A percentile compares a stretch with the other conserved stretches of the same genome.
Conservation (phyloP, 2,888 invertebrate species). For the Deilephila porcellus region DNA sequence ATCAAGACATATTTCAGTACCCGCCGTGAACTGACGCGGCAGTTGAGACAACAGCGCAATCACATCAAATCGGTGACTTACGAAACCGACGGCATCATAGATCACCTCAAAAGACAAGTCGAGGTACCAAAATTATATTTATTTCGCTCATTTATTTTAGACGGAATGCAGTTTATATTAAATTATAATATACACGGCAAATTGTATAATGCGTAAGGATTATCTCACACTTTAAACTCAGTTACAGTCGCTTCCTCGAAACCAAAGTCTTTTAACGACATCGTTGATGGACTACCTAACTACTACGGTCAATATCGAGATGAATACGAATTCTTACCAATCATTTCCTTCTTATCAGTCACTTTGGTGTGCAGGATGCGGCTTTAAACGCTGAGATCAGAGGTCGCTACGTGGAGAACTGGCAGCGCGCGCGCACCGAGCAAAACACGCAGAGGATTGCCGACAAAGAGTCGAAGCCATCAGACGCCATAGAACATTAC, state of each 20-base stretch:
- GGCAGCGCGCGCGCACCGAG: slow-evolving; percentile 69
- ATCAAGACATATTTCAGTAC: slow-evolving; percentile 43
- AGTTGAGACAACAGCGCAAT: slow-evolving; percentile 64
- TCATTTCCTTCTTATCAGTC: neutral
- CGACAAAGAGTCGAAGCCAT: slow-evolving; percentile 50
- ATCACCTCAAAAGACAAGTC: slow-evolving; percentile 53
- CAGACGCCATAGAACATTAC: slow-evolving; percentile 52
- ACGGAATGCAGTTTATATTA: too few species aligned
- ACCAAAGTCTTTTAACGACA: too few species aligned
- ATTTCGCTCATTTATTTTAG: too few species aligned
- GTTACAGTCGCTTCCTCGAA: too few species aligned
- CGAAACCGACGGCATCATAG: slow-evolving; percentile 60
- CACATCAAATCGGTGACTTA: slow-evolving; percentile 64
- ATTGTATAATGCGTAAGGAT: too few species aligned
- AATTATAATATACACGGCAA: too few species aligned
- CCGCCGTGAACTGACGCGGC: slow-evolving; percentile 59
- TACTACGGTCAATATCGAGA: too few species aligned
- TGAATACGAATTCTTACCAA: neutral
- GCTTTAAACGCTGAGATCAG: slow-evolving; percentile 51
- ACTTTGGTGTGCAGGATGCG: slow-evolving; percentile 50
- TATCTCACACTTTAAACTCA: too few species aligned
- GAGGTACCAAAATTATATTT: too few species aligned
- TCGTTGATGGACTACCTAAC: too few species aligned
- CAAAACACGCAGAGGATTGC: slow-evolving; percentile 58
- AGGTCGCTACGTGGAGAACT: slow-evolving; percentile 37